phyloP scores from a whole-genome alignment of 2,113 vertebrate genomes.

The Amphiprion percula region DNA sequence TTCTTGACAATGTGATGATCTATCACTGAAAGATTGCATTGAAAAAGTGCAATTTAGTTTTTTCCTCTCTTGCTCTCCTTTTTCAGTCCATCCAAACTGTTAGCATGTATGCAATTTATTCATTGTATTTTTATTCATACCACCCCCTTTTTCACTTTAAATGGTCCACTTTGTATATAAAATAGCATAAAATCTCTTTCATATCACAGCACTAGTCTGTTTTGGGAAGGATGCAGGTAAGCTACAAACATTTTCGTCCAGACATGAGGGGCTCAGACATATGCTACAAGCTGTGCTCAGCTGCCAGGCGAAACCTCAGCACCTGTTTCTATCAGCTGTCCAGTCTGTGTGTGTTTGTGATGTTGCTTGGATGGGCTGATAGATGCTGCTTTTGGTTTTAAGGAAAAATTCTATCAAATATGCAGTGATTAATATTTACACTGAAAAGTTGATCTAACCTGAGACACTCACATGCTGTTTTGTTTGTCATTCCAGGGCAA shows the following conservation, averaged over 20 bases:
- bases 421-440: not conserved
- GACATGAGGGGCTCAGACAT: conserved; percentile 58
- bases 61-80: not conserved
- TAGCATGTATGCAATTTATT: not conserved
- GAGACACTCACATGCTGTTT: not conserved
- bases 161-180: not conserved
- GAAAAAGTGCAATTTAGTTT: no score
- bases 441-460: not conserved
- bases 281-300: conserved; percentile 68
- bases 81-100: not conserved
- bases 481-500: conserved; percentile 46
- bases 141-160: not conserved
- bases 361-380: not conserved
- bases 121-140: not conserved
- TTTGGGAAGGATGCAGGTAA: conserved; percentile 60
- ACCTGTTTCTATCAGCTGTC: conserved; percentile 76
- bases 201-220: conserved; percentile 22
- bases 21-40: no score
- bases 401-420: not conserved
- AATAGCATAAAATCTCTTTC: not conserved
- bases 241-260: conserved; percentile 49
- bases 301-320: conserved; percentile 59
- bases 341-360: conserved; percentile 44
- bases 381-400: not conserved
- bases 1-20: no score